These are phyloP conservation scores for Augochlorella aurata DNA, from an alignment of 2,888 invertebrate species.

Conservation along the genomic window DNA sequence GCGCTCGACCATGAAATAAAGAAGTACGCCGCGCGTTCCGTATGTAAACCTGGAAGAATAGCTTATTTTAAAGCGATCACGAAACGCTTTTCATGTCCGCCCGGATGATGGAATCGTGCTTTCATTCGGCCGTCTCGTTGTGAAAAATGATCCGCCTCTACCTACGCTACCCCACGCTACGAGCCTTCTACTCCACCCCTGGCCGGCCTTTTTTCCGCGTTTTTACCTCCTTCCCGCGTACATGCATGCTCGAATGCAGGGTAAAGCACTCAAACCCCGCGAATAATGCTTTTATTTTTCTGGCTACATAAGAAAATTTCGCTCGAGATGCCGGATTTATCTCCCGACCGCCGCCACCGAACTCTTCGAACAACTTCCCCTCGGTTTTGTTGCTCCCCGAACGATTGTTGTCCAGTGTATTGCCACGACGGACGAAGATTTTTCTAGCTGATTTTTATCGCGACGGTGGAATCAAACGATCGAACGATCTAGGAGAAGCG, in stretches of 20 bases:
- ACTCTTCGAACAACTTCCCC: neutral
- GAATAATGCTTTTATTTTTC: neutral
- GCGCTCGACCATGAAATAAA: slow-evolving; percentile 74
- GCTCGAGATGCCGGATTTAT: neutral
- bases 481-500: no score
- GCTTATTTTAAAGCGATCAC: slow-evolving; percentile 79
- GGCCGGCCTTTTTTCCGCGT: slow-evolving; percentile 5
- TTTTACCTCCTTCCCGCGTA: slow-evolving; percentile 21
- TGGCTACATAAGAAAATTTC: neutral
- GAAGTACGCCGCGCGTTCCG: slow-evolving; percentile 65
- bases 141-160: slow-evolving; percentile 72
- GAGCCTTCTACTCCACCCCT: neutral
- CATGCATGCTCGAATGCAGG: slow-evolving; percentile 27
- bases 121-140: slow-evolving; percentile 70
- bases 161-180: slow-evolving; percentile 13
- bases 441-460: no score
- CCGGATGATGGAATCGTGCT: slow-evolving; percentile 75
- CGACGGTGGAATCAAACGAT: no score
- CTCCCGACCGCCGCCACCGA: neutral
- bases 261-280: neutral
- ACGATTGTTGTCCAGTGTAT: neutral
- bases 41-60: slow-evolving; percentile 77
- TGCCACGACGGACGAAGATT: neutral
- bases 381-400: neutral
- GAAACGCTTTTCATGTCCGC: slow-evolving; percentile 76